These are phyloP conservation scores for Pandemis corylana DNA, from an alignment of 2,888 invertebrate species.

Conservation along the genomic window DNA sequence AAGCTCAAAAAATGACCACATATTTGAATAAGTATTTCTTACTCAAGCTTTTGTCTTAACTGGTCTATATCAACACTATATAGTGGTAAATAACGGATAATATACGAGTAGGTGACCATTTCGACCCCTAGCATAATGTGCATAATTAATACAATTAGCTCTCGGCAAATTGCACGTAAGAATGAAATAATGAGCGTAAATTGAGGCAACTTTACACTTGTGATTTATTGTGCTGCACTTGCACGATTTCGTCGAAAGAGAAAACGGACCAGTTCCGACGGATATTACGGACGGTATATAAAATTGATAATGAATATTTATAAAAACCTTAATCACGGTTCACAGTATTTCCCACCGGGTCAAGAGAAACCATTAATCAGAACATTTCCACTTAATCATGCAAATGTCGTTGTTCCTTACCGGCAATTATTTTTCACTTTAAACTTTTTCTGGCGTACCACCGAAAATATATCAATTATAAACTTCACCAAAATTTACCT, in stretches of 20 bases:
- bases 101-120: conserved; percentile 62
- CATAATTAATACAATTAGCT: conserved; percentile 84
- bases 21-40: too few relatives aligned
- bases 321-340: conserved; percentile 79
- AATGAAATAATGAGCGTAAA: conserved; percentile 83
- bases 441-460: conserved; percentile 48
- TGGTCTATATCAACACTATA: neutral
- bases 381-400: conserved; percentile 77
- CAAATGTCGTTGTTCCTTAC: conserved; percentile 65
- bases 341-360: conserved; percentile 71
- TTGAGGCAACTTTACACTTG: conserved; percentile 83
- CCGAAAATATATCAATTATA: conserved; percentile 25
- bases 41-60: too few relatives aligned
- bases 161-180: conserved; percentile 81
- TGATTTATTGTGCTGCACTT: conserved; percentile 83
- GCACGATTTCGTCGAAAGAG: conserved; percentile 83
- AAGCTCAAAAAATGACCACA: too few relatives aligned
- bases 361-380: conserved; percentile 78
- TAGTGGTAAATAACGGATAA: neutral
- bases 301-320: conserved; percentile 84
- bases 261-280: conserved; percentile 81
- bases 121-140: conserved; percentile 74
- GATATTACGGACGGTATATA: conserved; percentile 78
- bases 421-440: conserved; percentile 64
- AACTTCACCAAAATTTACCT: neutral